phyloP scores from a whole-genome alignment of 1,140 invertebrate genomes.

The Orius laevigatus region DNA sequence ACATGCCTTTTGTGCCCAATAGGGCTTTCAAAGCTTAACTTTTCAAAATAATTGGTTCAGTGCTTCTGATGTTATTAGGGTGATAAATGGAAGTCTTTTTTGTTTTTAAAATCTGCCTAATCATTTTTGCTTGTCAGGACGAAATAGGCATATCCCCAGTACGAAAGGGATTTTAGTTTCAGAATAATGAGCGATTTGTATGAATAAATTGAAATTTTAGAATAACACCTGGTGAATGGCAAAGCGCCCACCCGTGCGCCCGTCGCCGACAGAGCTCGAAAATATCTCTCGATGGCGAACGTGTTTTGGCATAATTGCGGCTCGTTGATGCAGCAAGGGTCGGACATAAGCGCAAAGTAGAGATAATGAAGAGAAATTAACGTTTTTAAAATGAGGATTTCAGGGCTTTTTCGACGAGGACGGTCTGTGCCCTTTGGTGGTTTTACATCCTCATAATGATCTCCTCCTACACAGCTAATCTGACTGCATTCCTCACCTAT shows the following conservation, averaged over 20 bases:
- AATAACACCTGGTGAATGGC: slow-evolving; percentile 73
- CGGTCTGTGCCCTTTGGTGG: slow-evolving; percentile 81
- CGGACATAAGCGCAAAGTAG: slow-evolving; percentile 32
- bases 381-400: slow-evolving; percentile 19
- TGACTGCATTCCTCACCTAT: slow-evolving; percentile 84
- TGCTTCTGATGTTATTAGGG: too few relatives aligned
- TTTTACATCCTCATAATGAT: slow-evolving; percentile 93
- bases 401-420: slow-evolving; percentile 53
- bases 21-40: too few relatives aligned
- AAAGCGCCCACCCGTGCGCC: slow-evolving; percentile 72
- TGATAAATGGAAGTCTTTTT: too few relatives aligned
- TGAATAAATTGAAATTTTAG: slow-evolving; percentile 31
- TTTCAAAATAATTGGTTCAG: too few relatives aligned
- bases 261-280: slow-evolving; percentile 55
- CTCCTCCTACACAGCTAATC: slow-evolving; percentile 87
- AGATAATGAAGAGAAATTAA: slow-evolving; percentile 16
- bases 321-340: slow-evolving; percentile 34
- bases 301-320: slow-evolving; percentile 40
- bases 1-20: too few relatives aligned
- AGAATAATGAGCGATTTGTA: too few relatives aligned
- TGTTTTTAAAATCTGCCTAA: too few relatives aligned
- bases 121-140: too few relatives aligned
- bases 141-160: too few relatives aligned
- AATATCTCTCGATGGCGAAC: slow-evolving; percentile 61
- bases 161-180: too few relatives aligned